Percentiles rank a stretch among this genome's conserved stretches.
These are phyloP conservation scores for Todus mexicanus DNA, from an alignment of 2,797 vertebrate species.

Conservation along the genomic window DNA sequence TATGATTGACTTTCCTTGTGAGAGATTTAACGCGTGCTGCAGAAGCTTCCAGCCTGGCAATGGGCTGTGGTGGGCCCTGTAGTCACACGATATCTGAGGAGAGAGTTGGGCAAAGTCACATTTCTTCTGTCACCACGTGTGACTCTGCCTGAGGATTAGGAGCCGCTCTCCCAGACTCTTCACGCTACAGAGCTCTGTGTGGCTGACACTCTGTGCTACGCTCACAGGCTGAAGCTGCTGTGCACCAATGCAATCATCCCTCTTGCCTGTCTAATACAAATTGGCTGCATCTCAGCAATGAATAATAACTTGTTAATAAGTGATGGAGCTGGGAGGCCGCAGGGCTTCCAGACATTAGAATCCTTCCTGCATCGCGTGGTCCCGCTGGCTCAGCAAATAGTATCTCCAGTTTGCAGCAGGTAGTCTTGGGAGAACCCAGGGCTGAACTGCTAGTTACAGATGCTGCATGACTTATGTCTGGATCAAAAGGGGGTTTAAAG, in stretches of 20 bases:
- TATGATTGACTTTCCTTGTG: not conserved
- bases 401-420: not conserved
- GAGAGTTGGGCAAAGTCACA: not conserved
- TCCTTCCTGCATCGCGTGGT: fast-evolving
- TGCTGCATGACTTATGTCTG: not conserved
- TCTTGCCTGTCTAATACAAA: not conserved
- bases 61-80: not conserved
- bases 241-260: not conserved
- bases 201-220: fast-evolving
- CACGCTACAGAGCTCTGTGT: not conserved
- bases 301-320: not conserved
- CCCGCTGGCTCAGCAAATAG: not conserved
- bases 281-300: not conserved
- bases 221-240: not conserved
- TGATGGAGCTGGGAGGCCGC: not conserved
- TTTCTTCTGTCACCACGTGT: not conserved
- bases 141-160: not conserved
- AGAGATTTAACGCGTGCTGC: not conserved
- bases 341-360: fast-evolving
- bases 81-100: not conserved
- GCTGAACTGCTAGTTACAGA: not conserved
- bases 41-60: not conserved
- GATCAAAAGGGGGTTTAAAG: conserved; percentile 51
- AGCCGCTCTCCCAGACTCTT: not conserved
- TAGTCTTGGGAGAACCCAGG: not conserved